Conservation (phyloP, 2,888 invertebrate genomes). For the Hemicrepidius hirtus region DNA sequence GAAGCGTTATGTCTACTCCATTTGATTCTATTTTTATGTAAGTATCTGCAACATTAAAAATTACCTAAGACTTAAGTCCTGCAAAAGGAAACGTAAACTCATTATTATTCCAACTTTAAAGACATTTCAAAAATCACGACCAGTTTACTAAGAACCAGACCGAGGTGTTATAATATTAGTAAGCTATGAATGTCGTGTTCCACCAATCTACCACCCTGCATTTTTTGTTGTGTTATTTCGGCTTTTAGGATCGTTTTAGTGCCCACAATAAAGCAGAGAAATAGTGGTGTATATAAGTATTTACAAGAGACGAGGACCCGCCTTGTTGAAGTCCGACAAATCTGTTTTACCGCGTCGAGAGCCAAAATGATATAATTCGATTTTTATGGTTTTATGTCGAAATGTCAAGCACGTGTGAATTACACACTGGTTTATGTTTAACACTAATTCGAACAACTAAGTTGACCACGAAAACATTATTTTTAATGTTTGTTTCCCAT, state of each 20-base stretch:
- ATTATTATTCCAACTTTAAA: too few species aligned
- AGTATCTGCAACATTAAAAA: too few species aligned
- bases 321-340: conserved; percentile 47
- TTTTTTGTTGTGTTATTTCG: conserved; percentile 46
- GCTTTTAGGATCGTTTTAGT: conserved; percentile 48
- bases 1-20: too few species aligned
- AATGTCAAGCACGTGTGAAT: conserved; percentile 53
- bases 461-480: background rate
- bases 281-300: conserved; percentile 22
- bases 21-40: too few species aligned
- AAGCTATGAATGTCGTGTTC: conserved; percentile 32
- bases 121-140: background rate
- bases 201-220: conserved; percentile 28
- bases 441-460: conserved; percentile 33
- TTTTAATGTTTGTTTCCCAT: background rate
- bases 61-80: too few species aligned
- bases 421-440: conserved; percentile 40
- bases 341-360: conserved; percentile 35
- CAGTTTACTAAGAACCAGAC: conserved; percentile 14
- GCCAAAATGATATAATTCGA: conserved; percentile 41
- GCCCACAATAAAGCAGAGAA: conserved; percentile 49
- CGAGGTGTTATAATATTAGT: conserved; percentile 41
- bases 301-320: conserved; percentile 27
- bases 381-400: conserved; percentile 53
- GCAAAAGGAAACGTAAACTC: too few species aligned